Conservation (phyloP, 2,888 invertebrate genomes). For the Chrysolina americana region DNA sequence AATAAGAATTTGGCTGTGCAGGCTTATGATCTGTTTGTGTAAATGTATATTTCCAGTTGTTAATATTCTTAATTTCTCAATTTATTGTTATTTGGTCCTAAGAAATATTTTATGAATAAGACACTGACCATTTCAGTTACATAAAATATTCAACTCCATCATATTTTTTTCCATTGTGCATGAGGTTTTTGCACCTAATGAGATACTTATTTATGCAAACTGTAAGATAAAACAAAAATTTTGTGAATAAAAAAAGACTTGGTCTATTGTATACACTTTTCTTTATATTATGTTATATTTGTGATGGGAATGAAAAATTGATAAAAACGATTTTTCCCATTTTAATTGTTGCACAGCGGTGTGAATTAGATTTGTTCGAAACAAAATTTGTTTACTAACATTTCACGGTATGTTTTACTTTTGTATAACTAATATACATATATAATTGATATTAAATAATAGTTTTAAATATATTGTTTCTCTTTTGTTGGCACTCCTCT, state of each 20-base stretch:
- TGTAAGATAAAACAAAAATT: constrained; percentile 58
- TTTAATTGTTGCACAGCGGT: constrained; percentile 63
- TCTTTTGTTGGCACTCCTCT: too few relatives aligned
- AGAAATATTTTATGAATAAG: constrained; percentile 50
- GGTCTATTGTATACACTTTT: constrained; percentile 17
- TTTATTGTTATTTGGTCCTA: constrained; percentile 47
- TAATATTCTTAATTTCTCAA: constrained; percentile 28
- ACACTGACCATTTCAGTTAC: constrained; percentile 19
- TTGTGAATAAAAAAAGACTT: constrained; percentile 57
- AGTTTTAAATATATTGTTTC: constrained; percentile 25
- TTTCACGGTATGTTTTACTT: constrained; percentile 32
- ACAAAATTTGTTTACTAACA: constrained; percentile 53
- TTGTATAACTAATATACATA: constrained; percentile 34
- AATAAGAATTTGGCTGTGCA: constrained; percentile 57
- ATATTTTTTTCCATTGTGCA: not conserved
- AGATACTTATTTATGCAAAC: constrained; percentile 51
- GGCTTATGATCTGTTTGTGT: constrained; percentile 51
- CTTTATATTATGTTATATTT: constrained; percentile 31
- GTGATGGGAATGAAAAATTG: constrained; percentile 56
- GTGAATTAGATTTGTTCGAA: constrained; percentile 71
- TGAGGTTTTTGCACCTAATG: constrained; percentile 10
- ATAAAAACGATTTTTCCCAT: constrained; percentile 34
- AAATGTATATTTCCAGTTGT: constrained; percentile 39
- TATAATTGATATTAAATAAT: constrained; percentile 31
- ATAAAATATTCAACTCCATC: not conserved